phyloP scores from a whole-genome alignment of 2,888 invertebrate genomes.

The Dicyrtomina minuta region DNA sequence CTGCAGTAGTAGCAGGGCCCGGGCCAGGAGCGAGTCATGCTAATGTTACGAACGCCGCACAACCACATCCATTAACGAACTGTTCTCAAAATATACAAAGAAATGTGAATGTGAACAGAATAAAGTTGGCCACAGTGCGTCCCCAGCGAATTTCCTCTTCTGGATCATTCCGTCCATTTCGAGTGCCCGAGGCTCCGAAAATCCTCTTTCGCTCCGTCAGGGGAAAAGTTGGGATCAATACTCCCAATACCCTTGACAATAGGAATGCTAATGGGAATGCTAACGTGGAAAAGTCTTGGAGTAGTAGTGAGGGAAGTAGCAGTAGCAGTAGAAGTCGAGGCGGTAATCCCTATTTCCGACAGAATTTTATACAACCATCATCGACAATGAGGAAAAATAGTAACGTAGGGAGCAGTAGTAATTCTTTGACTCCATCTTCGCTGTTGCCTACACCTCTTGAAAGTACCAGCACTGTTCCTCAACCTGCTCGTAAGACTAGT shows the following conservation, averaged over 20 bases:
- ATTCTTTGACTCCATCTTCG: not conserved
- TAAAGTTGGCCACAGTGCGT: slow-evolving; percentile 51
- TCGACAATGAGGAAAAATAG: not conserved
- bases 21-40: not conserved
- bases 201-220: slow-evolving; percentile 52
- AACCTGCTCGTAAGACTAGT: slow-evolving; percentile 20
- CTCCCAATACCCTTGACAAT: slow-evolving; percentile 47
- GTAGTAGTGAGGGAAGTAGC: not conserved
- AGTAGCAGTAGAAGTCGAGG: not conserved
- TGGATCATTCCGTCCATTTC: slow-evolving; percentile 50
- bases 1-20: slow-evolving; percentile 13
- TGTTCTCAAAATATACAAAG: slow-evolving; percentile 2
- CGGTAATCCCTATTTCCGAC: not conserved
- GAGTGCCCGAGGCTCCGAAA: slow-evolving; percentile 50
- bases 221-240: slow-evolving; percentile 30
- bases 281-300: slow-evolving; percentile 13
- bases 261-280: slow-evolving; percentile 43
- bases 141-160: slow-evolving; percentile 52
- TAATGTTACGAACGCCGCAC: too few species aligned
- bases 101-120: slow-evolving; percentile 20
- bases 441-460: not conserved
- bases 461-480: slow-evolving; percentile 26
- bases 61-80: too few species aligned
- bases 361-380: not conserved
- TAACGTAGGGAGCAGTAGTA: not conserved